Base-by-base conservation (phyloP, 2,797 vertebrate genomes). In the Phalanger gymnotis region DNA sequence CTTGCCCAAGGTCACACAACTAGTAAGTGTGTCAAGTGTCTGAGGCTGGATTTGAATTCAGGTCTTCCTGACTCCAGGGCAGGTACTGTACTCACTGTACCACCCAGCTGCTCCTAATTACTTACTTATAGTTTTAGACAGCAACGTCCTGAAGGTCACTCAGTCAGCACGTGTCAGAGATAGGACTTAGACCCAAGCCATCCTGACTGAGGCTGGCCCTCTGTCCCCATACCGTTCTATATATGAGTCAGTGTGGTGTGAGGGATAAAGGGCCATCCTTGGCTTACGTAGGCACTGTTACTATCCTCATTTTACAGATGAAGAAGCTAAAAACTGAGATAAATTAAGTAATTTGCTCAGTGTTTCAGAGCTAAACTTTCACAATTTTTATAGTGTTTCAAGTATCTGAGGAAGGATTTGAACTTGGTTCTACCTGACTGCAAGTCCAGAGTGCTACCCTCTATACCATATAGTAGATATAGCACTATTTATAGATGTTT, bases 361-460 rank as follows among this genome's bases (percentile, higher is more conserved):
- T 90, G 28, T 31, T 19, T 66, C 14, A 66, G 34, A 66, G 34
- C 34, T 90, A 31, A 31, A 90, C n/a, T 90, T n/a, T 90, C 30
- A 7, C 4, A 22, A 3, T 40, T 73, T 73, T 53, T 54, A 25
- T 40, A 53, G 4, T 54, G 16, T 73, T 57, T n/a, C 31, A 10
- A 34, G 4, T 0, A 53, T 57, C 53, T 14, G 19, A 95, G 5
- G 66, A 54, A 7, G 58, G 31, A 53, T 54, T 47, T 25, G 54
- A 6, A 10, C 22, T 0, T 0, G 34, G 52, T 30, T 61, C 40
- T 66, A 28, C 31, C 53, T 3, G 0, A n/a, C 53, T 40, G 53
- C n/a, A 3, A 73, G 5, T 73, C 4, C 16, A 73, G 6, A 40
- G n/a, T 7, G 6, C 34, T 73, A 6, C n/a, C 31, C 34, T 66